Conservation (phyloP, 2,888 invertebrate genomes). For the Anaspis maculata region DNA sequence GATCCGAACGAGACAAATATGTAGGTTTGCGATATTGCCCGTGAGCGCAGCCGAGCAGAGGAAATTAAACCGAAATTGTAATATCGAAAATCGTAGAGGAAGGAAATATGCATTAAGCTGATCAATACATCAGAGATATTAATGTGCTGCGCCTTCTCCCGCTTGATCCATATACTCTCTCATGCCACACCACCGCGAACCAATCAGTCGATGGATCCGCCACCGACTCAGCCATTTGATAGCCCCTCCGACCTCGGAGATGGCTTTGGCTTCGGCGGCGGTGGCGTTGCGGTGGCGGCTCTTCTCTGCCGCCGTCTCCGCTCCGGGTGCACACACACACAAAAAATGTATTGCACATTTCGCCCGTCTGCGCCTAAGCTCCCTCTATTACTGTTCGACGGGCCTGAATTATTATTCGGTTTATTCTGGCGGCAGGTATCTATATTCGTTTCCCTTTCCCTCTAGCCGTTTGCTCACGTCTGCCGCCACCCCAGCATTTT, state of each 20-base stretch:
- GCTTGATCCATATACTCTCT: constrained; percentile 16
- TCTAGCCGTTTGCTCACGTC: too few species aligned
- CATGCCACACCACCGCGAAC: constrained; percentile 10
- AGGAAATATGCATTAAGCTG: constrained; percentile 33
- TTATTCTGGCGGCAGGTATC: too few species aligned
- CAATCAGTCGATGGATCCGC: constrained; percentile 14
- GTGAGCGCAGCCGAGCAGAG: constrained; percentile 24
- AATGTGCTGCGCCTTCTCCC: constrained; percentile 28
- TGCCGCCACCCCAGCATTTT: too few species aligned
- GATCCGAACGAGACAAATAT: constrained; percentile 3
- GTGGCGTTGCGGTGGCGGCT: too few species aligned
- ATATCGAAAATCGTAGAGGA: constrained; percentile 30
- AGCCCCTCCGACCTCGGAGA: too few species aligned
- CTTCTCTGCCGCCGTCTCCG: too few species aligned
- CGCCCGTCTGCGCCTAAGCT: too few species aligned
- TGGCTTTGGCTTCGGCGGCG: too few species aligned
- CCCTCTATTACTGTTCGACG: background rate
- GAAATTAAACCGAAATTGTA: constrained; percentile 32
- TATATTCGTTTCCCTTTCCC: too few species aligned
- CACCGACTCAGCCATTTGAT: constrained; percentile 7
- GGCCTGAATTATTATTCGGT: too few species aligned
- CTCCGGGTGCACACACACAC: constrained; percentile 2
- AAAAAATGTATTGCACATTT: constrained; percentile 7
- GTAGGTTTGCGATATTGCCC: constrained; percentile 19
- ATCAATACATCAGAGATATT: constrained; percentile 35